phyloP scores from a whole-genome alignment of 2,113 vertebrate species.

The Aegotheles bennettii region DNA sequence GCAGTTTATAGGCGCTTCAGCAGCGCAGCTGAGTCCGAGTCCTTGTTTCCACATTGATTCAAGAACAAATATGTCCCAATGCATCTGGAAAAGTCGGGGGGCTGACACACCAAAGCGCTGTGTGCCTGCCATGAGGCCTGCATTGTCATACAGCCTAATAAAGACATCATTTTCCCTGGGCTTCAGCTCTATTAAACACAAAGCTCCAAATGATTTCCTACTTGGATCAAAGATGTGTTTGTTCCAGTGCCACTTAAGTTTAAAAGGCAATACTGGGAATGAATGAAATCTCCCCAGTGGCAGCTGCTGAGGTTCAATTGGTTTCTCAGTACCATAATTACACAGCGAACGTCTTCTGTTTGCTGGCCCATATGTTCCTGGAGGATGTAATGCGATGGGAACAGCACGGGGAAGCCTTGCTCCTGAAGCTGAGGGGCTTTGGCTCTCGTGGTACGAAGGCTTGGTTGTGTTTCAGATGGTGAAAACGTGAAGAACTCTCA shows the following conservation, averaged over 20 bases:
- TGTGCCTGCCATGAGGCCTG: background rate
- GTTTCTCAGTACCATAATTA: slow-evolving; percentile 41
- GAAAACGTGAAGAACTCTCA: background rate
- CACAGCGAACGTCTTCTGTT: background rate
- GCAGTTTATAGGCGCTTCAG: background rate
- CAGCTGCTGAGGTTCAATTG: slow-evolving; percentile 55
- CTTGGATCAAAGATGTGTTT: slow-evolving; percentile 64
- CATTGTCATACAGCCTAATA: slow-evolving; percentile 10
- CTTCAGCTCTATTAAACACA: slow-evolving; percentile 45
- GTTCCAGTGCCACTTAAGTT: slow-evolving; percentile 63
- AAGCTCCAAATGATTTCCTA: slow-evolving; percentile 55
- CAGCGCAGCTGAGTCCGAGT: background rate
- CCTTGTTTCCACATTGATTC: background rate
- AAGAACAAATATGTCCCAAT: background rate
- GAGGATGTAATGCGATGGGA: background rate
- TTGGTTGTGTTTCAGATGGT: background rate
- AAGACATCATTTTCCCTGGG: slow-evolving; percentile 48
- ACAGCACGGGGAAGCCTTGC: background rate
- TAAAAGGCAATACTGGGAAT: slow-evolving; percentile 54
- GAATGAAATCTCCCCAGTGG: slow-evolving; percentile 44
- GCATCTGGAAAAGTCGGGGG: background rate
- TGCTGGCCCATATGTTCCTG: slow-evolving; percentile 12
- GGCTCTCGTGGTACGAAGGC: background rate
- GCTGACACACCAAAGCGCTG: background rate
- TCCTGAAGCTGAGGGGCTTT: background rate